Evolutionary conservation across 2,888 invertebrate genomes (phyloP).

Genomic region (Troglohyphantes excavatus): DNA sequence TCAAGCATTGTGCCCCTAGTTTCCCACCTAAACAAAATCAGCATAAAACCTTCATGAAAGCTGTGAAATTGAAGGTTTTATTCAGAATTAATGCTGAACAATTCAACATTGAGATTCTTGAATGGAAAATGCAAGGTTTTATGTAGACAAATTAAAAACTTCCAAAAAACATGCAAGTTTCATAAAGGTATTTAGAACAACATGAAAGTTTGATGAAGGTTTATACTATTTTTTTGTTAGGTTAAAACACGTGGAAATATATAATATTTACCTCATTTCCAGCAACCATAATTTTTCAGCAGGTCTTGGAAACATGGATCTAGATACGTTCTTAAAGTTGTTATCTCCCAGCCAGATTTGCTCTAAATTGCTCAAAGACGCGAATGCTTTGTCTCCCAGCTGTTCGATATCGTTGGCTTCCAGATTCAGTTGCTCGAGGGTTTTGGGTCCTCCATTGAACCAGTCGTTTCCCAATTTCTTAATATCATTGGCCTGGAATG

Average conservation of each 20-base stretch:
- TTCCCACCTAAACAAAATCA: too few species aligned
- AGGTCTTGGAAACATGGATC: slow-evolving; percentile 72
- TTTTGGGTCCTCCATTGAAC: slow-evolving; percentile 53
- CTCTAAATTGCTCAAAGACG: slow-evolving; percentile 41
- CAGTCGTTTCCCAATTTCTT: slow-evolving; percentile 62
- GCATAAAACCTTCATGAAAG: too few species aligned
- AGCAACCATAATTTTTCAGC: slow-evolving; percentile 50
- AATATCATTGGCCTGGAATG: slow-evolving; percentile 65
- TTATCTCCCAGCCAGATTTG: slow-evolving; percentile 70
- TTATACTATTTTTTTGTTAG: too few species aligned
- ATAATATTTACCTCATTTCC: slow-evolving; percentile 62
- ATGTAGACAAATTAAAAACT: too few species aligned
- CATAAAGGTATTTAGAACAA: too few species aligned
- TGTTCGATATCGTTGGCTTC: slow-evolving; percentile 73
- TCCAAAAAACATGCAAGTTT: too few species aligned
- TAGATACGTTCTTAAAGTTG: slow-evolving; percentile 45
- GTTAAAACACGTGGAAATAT: background rate
- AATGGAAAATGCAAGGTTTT: too few species aligned
- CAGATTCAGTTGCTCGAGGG: slow-evolving; percentile 34
- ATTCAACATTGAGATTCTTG: too few species aligned
- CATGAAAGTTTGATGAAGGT: too few species aligned
- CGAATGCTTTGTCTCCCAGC: slow-evolving; percentile 71
- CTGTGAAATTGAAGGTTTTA: too few species aligned
- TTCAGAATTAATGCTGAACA: background rate
- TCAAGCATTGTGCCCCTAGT: too few species aligned